phyloP scores from a whole-genome alignment of 2,888 invertebrate species.

The Bellardia bayeri region DNA sequence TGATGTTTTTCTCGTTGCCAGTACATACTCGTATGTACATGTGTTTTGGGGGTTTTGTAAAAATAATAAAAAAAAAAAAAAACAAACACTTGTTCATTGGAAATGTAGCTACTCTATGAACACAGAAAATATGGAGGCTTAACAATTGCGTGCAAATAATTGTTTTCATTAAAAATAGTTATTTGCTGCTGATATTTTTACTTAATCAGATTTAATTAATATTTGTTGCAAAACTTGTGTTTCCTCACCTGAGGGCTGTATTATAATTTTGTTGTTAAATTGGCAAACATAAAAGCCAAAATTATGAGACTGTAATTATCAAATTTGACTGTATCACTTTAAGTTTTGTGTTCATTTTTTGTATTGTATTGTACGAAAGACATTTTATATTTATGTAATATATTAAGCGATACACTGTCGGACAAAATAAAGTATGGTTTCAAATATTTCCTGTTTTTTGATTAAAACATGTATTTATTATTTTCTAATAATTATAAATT shows the following conservation, averaged over 20 bases:
- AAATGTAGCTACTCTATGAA: neutral
- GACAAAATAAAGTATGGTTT: no score
- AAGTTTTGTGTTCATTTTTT: neutral
- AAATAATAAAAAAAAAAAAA: neutral
- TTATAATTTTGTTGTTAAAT: neutral
- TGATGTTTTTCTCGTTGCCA: constrained; percentile 1
- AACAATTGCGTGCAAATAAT: constrained; percentile 54
- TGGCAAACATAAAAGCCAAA: neutral
- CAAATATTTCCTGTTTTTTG: no score
- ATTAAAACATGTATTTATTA: no score
- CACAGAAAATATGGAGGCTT: constrained; percentile 6
- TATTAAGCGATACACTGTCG: no score
- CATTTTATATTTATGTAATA: no score
- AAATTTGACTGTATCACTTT: neutral
- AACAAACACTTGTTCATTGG: constrained; percentile 20
- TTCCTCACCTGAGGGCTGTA: neutral
- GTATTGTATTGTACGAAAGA: no score
- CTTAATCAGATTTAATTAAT: constrained; percentile 46
- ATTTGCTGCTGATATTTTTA: constrained; percentile 21
- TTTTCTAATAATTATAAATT: no score
- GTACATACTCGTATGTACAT: neutral
- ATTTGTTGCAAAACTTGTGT: neutral
- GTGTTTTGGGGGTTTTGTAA: neutral
- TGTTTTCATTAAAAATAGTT: constrained; percentile 34
- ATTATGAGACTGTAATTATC: neutral